Conservation (phyloP, 37 sponge, comb jelly and placozoan genomes). For the Amphimedon queenslandica region DNA sequence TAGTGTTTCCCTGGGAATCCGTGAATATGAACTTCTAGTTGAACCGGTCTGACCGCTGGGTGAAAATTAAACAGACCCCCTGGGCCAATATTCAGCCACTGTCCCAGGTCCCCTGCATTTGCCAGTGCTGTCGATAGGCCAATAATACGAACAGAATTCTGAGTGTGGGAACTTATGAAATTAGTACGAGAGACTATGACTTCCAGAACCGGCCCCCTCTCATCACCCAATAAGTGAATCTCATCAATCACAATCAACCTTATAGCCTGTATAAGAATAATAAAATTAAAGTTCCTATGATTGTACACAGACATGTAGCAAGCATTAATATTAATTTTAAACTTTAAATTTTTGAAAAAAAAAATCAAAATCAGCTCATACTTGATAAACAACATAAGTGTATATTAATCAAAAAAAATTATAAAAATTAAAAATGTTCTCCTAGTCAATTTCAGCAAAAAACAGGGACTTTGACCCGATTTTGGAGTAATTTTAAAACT, state of each 20-base stretch:
- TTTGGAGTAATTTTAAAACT: too few species aligned
- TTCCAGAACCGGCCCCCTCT: slow-evolving; percentile 97
- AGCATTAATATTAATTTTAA: too few species aligned
- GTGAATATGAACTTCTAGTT: slow-evolving; percentile 91
- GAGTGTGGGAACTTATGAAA: slow-evolving; percentile 97
- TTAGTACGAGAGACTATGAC: slow-evolving; percentile 97
- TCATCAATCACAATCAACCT: slow-evolving; percentile 93
- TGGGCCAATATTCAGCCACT: slow-evolving; percentile 89
- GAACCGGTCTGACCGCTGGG: slow-evolving; percentile 98
- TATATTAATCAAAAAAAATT: too few species aligned
- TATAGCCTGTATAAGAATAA: slow-evolving; percentile 75
- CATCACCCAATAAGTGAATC: slow-evolving; percentile 97
- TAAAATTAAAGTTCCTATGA: slow-evolving; percentile 1
- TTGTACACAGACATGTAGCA: neutral
- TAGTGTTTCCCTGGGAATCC: slow-evolving; percentile 98
- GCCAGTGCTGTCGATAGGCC: slow-evolving; percentile 97
- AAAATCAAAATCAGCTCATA: neutral
- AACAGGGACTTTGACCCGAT: too few species aligned
- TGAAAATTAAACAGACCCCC: slow-evolving; percentile 97
- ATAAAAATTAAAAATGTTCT: too few species aligned
- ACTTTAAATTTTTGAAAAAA: neutral
- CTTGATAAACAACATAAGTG: too few species aligned
- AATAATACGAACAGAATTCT: slow-evolving; percentile 77
- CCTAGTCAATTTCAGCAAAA: too few species aligned
- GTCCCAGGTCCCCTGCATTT: slow-evolving; percentile 93